Conservation (phyloP, 2,797 vertebrate species). For the Carduelis carduelis region DNA sequence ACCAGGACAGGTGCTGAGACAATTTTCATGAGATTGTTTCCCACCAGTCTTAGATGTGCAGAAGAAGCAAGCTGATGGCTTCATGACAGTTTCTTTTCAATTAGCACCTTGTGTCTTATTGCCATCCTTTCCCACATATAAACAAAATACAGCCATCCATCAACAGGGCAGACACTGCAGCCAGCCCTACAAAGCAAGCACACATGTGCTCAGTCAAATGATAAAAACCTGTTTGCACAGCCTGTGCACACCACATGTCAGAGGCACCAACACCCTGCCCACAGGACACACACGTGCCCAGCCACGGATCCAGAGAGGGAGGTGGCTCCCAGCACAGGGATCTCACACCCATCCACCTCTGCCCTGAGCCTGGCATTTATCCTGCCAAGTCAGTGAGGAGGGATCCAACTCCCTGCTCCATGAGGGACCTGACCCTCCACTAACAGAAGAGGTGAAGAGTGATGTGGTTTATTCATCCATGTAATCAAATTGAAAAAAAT, state of each 20-base stretch:
- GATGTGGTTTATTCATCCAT: background rate
- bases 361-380: background rate
- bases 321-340: fast-evolving
- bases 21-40: background rate
- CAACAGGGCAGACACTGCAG: background rate
- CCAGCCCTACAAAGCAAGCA: background rate
- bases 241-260: fast-evolving
- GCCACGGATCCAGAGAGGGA: fast-evolving
- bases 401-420: background rate
- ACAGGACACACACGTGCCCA: background rate
- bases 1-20: background rate
- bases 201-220: background rate
- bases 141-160: background rate
- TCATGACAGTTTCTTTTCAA: background rate
- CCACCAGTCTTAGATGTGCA: background rate
- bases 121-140: background rate
- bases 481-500: background rate
- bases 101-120: background rate
- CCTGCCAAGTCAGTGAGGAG: too few relatives aligned
- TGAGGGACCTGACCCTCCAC: background rate
- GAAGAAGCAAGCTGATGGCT: background rate
- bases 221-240: background rate
- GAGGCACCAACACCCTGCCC: background rate
- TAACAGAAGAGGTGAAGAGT: background rate
- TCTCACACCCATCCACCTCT: background rate